phyloP scores from a whole-genome alignment of 2,797 vertebrate species.

The Melanotaenia maccullochi region DNA sequence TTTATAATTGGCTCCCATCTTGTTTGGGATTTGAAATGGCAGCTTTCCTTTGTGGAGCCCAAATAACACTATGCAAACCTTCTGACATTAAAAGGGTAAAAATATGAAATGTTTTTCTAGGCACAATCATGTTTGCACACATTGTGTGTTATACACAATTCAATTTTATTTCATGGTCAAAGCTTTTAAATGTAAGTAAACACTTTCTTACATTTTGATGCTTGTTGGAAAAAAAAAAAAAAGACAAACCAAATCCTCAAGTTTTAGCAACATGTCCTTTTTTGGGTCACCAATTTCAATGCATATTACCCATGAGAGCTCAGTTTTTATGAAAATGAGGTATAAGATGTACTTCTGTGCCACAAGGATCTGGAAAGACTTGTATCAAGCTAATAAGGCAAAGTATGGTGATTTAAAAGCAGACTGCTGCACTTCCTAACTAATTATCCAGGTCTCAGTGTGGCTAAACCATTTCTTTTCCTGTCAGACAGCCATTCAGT shows the following conservation, averaged over 20 bases:
- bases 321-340: conserved; percentile 4
- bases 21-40: conserved; percentile 50
- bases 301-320: conserved; percentile 26
- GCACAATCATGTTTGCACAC: background rate
- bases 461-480: conserved; percentile 51
- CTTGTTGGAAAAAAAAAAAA: too few relatives aligned
- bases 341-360: conserved; percentile 30
- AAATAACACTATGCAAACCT: background rate
- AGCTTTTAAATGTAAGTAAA: too few relatives aligned
- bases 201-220: too few relatives aligned
- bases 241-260: too few relatives aligned
- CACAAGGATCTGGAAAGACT: conserved; percentile 33
- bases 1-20: conserved; percentile 57
- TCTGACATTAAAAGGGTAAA: conserved; percentile 29
- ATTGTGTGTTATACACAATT: background rate
- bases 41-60: conserved; percentile 21
- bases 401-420: conserved; percentile 59
- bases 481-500: conserved; percentile 38
- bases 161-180: background rate
- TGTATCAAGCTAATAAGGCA: conserved; percentile 58
- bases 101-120: background rate
- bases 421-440: conserved; percentile 51
- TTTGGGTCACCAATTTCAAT: too few relatives aligned
- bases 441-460: conserved; percentile 63
- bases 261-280: too few relatives aligned